Percentiles rank a stretch among this genome's conserved stretches.
Conservation (phyloP, 2,113 vertebrate species). For the human (Homo sapiens) region GRCh38 chr1:53979001-53979500, state of each 20-base stretch:
- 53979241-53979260: not conserved
- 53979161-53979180: not conserved
- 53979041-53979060: not conserved
- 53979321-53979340: not conserved
- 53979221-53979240: not conserved
- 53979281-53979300: not conserved
- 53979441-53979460: not conserved
- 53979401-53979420: not conserved
- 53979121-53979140: not conserved
- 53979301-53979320: not conserved
- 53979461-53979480: not conserved
- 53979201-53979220: not conserved
- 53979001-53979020: not conserved
- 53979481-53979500: not conserved
- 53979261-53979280: not conserved
- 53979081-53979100: not conserved
- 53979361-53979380: not conserved
- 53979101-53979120: not conserved
- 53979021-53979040: not conserved
- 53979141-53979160: not conserved
- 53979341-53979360: not conserved
- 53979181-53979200: not conserved
- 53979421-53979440: not conserved
- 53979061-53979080: not conserved
- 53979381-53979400: not conserved